These are phyloP conservation scores for Drosophila pectinifera DNA, from an alignment of 1,140 invertebrate species.

Conservation along the genomic window DNA sequence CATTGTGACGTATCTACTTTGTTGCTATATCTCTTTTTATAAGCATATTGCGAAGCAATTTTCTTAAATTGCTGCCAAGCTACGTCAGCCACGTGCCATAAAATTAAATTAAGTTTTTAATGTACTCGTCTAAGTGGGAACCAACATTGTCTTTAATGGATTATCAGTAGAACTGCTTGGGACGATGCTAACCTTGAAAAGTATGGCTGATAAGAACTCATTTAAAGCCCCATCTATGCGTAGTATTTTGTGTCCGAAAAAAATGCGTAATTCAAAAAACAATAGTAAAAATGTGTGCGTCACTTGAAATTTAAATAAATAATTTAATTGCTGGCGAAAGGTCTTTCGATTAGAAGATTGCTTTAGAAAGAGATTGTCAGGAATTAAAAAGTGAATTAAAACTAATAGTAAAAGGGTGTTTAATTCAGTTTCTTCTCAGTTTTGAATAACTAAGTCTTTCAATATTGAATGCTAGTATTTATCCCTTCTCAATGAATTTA, in stretches of 20 bases:
- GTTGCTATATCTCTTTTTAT: neutral
- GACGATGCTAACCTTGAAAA: slow-evolving; percentile 10
- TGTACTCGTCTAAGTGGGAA: neutral
- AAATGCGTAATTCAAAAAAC: neutral
- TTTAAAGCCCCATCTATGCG: neutral
- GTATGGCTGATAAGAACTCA: neutral
- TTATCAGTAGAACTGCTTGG: neutral
- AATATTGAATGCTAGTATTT: neutral
- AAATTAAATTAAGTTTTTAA: slow-evolving; percentile 1
- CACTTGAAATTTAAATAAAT: too few relatives aligned
- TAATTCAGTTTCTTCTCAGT: neutral
- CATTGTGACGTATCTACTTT: neutral
- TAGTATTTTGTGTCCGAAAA: neutral
- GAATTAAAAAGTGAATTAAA: too few relatives aligned
- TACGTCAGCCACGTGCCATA: neutral
- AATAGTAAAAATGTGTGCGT: neutral
- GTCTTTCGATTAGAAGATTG: too few relatives aligned
- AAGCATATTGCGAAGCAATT: slow-evolving; percentile 2
- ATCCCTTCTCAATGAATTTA: neutral
- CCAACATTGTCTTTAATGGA: slow-evolving; percentile 6
- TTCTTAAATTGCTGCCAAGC: neutral
- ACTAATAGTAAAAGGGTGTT: neutral
- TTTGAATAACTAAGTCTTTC: too few relatives aligned
- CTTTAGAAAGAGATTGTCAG: neutral
- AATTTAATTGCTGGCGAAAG: too few relatives aligned